phyloP scores from a whole-genome alignment of 1,140 invertebrate species.

The Aphelinus certus region DNA sequence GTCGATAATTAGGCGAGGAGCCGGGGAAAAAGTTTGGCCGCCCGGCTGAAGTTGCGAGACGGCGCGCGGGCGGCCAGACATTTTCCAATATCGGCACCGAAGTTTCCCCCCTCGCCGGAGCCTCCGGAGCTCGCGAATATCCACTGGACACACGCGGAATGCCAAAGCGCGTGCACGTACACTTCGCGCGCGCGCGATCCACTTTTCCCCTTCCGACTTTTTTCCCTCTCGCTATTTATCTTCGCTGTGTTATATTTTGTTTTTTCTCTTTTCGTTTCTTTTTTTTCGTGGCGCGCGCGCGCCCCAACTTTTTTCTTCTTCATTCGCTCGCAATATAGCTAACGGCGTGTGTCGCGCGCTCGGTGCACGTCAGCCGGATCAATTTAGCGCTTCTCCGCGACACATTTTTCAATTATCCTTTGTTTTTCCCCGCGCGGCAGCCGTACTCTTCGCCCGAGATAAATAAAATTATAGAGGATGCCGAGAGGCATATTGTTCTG shows the following conservation, averaged over 20 bases:
- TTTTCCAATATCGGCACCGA: conserved; percentile 8
- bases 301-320: neutral
- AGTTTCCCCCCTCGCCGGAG: neutral
- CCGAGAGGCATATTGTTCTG: neutral
- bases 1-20: neutral
- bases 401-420: too few relatives aligned
- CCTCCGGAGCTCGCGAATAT: too few relatives aligned
- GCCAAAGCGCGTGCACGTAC: neutral
- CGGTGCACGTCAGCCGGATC: too few relatives aligned
- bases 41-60: neutral
- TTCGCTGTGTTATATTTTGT: too few relatives aligned
- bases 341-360: too few relatives aligned
- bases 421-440: too few relatives aligned
- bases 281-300: neutral
- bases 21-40: neutral
- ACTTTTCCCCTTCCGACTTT: neutral
- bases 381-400: too few relatives aligned
- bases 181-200: neutral
- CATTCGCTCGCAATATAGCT: neutral
- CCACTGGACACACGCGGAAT: neutral
- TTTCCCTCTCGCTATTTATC: neutral
- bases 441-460: neutral
- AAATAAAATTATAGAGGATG: conserved; percentile 9
- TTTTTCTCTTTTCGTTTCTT: too few relatives aligned
- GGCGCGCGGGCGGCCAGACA: neutral